Evolutionary conservation across 2,797 vertebrate genomes (phyloP).

Genomic region (Pangasius larnaudii): DNA sequence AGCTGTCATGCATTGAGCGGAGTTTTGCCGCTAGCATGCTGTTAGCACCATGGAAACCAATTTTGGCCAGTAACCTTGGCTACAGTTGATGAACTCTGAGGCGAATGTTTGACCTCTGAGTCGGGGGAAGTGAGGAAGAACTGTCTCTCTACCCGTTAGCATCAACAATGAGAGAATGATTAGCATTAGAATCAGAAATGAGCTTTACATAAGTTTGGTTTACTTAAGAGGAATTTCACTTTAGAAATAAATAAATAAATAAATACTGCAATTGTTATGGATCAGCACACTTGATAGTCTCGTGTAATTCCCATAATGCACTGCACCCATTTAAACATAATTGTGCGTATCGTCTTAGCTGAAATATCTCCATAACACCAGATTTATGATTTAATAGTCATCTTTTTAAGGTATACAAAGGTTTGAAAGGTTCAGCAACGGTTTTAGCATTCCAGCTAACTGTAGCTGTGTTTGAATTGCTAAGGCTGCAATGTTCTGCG

Average conservation of each 20-base stretch:
- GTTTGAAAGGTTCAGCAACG: not conserved
- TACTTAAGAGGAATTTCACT: not conserved
- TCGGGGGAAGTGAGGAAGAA: not conserved
- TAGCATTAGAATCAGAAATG: not conserved
- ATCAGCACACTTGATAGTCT: too few relatives aligned
- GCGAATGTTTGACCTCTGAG: constrained; percentile 8
- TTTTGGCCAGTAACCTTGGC: constrained; percentile 31
- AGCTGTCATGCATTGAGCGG: not conserved
- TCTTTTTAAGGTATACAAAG: not conserved
- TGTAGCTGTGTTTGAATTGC: too few relatives aligned
- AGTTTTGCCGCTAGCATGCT: not conserved
- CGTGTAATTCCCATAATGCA: not conserved
- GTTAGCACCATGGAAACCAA: constrained; percentile 11
- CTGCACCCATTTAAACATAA: not conserved
- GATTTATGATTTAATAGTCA: not conserved
- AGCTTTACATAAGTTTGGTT: not conserved
- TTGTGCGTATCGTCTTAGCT: not conserved
- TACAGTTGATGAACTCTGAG: constrained; percentile 7
- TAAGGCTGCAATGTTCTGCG: too few relatives aligned
- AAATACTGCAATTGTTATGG: not conserved
- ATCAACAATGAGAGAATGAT: not conserved
- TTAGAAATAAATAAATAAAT: not conserved
- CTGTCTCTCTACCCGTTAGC: not conserved
- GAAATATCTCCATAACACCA: not conserved
- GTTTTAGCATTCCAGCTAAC: too few relatives aligned